Evolutionary conservation across 2,113 vertebrate genomes (phyloP).

Genomic region (Periophthalmus modestus): DNA sequence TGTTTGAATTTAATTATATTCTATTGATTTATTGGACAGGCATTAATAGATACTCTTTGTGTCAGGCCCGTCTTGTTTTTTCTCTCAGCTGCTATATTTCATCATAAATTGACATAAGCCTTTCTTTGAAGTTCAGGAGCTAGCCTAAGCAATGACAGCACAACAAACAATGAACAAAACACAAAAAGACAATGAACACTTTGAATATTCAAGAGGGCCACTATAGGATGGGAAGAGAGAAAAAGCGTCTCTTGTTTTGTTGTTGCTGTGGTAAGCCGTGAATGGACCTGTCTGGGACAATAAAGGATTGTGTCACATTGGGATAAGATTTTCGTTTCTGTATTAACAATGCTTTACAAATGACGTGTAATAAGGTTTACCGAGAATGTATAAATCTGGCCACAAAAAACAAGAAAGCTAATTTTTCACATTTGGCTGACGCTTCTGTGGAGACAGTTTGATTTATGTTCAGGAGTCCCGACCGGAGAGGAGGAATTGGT

Average conservation of each 20-base stretch:
- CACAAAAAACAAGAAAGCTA: conserved; percentile 47
- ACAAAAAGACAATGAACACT: conserved; percentile 69
- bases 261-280: conserved; percentile 69
- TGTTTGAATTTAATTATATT: conserved; percentile 73
- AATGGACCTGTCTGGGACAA: conserved; percentile 72
- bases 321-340: conserved; percentile 65
- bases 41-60: conserved; percentile 60
- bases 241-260: conserved; percentile 73
- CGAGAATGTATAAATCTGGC: conserved; percentile 54
- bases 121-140: conserved; percentile 74
- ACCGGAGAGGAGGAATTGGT: conserved; percentile 26
- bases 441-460: conserved; percentile 29
- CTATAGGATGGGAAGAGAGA: conserved; percentile 48
- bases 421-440: conserved; percentile 55
- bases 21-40: conserved; percentile 74
- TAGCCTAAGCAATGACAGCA: conserved; percentile 70
- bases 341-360: conserved; percentile 71
- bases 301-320: conserved; percentile 71
- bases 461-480: conserved; percentile 46
- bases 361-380: conserved; percentile 64
- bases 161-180: conserved; percentile 79
- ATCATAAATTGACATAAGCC: conserved; percentile 69
- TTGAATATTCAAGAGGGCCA: conserved; percentile 74
- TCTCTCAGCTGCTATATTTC: conserved; percentile 55
- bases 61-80: conserved; percentile 41